Evolutionary conservation across 2,888 invertebrate species (phyloP).

Genomic region (Sinohyriopsis cumingii): DNA sequence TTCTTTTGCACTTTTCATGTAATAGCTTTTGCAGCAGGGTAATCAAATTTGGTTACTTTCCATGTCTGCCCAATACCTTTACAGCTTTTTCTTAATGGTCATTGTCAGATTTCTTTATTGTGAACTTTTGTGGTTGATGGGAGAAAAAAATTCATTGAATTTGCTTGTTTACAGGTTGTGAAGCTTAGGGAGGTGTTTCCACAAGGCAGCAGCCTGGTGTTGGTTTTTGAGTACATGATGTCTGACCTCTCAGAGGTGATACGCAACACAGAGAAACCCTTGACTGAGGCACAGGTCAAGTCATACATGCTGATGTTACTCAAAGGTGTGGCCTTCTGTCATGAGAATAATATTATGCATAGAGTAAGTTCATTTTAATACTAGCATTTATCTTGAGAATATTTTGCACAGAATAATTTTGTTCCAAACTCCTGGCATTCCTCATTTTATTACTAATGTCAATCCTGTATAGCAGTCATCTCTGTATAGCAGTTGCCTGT

Average conservation of each 20-base stretch:
- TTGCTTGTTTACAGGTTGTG: conserved; percentile 80
- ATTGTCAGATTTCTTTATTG: too few species aligned
- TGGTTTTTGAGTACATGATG: conserved; percentile 96
- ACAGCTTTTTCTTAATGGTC: too few species aligned
- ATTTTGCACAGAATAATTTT: background rate
- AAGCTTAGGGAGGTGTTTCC: conserved; percentile 91
- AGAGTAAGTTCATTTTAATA: conserved; percentile 77
- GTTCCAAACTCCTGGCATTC: background rate
- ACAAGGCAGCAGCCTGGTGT: conserved; percentile 88
- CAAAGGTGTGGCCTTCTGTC: conserved; percentile 90
- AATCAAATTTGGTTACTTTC: too few species aligned
- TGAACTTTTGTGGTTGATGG: too few species aligned
- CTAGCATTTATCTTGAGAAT: background rate
- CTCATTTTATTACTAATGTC: background rate
- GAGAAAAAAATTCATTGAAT: too few species aligned
- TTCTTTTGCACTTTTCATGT: too few species aligned
- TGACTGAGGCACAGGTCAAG: conserved; percentile 84
- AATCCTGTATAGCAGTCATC: too few species aligned
- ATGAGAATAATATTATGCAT: conserved; percentile 92
- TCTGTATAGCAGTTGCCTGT: too few species aligned
- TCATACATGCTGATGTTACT: conserved; percentile 91
- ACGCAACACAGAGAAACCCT: conserved; percentile 74
- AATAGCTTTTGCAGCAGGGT: too few species aligned
- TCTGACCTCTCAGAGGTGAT: conserved; percentile 74
- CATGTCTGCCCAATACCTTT: too few species aligned